Evolutionary conservation across 2,797 vertebrate genomes (phyloP).

Genomic region (Cossypha heuglini): DNA sequence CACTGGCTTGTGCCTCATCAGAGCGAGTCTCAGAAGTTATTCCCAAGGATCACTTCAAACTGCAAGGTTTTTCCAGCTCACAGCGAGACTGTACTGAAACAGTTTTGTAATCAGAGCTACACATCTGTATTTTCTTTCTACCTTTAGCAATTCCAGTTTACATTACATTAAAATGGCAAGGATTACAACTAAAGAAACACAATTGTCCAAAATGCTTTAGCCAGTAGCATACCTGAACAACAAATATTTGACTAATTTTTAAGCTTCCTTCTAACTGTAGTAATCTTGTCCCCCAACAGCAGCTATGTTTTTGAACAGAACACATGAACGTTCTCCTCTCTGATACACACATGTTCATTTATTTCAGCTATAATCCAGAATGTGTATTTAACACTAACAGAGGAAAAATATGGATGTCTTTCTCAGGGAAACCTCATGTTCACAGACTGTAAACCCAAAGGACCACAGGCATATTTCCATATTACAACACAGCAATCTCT

Average conservation of each 20-base stretch:
- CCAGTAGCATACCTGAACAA: not conserved
- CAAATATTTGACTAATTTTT: not conserved
- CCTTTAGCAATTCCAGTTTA: not conserved
- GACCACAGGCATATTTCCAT: not conserved
- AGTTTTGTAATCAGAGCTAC: not conserved
- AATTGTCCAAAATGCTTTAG: not conserved
- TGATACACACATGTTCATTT: rapidly evolving
- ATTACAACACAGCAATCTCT: not conserved
- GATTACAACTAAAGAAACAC: not conserved
- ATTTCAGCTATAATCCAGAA: not conserved
- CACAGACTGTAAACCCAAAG: not conserved
- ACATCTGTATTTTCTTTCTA: not conserved
- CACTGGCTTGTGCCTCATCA: not conserved
- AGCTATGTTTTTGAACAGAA: not conserved
- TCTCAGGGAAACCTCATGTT: not conserved
- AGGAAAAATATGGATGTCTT: not conserved
- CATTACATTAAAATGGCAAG: not conserved
- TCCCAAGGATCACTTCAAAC: not conserved
- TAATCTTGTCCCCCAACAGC: not conserved
- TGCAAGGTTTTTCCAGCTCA: not conserved
- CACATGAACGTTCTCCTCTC: not conserved
- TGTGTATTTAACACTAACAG: not conserved
- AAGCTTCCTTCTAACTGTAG: not conserved
- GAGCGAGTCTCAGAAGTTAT: not conserved
- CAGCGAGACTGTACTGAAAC: not conserved